Evolutionary conservation across 2,113 vertebrate genomes (phyloP).

Genomic region (Glaucidium brasilianum): DNA sequence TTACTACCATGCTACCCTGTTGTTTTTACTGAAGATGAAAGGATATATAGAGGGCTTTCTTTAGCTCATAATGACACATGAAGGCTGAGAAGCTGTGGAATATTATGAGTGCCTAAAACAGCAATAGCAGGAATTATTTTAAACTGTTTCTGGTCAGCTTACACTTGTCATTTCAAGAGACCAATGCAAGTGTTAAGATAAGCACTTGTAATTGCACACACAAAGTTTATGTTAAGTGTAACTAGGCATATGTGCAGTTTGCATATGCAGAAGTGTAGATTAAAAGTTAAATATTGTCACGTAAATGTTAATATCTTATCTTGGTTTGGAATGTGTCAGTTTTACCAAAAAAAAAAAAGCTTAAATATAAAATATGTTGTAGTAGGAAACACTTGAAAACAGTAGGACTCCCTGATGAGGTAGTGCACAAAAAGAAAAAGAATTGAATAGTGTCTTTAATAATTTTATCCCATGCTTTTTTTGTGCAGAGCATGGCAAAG

Average conservation of each 20-base stretch:
- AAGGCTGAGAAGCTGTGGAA: neutral
- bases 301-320: neutral
- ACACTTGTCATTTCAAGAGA: neutral
- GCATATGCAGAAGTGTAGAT: neutral
- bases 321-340: neutral
- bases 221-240: neutral
- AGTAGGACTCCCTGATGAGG: neutral
- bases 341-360: neutral
- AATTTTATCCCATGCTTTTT: neutral
- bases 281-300: neutral
- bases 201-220: neutral
- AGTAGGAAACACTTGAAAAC: neutral
- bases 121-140: neutral
- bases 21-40: neutral
- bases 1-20: neutral
- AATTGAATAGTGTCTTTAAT: neutral
- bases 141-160: neutral
- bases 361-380: neutral
- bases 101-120: neutral
- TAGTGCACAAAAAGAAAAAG: neutral
- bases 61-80: neutral
- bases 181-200: neutral
- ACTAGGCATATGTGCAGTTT: neutral
- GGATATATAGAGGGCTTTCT: neutral
- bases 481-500: constrained; percentile 64